phyloP scores from a whole-genome alignment of 1,140 invertebrate species.

The Drosophila pruinosa region DNA sequence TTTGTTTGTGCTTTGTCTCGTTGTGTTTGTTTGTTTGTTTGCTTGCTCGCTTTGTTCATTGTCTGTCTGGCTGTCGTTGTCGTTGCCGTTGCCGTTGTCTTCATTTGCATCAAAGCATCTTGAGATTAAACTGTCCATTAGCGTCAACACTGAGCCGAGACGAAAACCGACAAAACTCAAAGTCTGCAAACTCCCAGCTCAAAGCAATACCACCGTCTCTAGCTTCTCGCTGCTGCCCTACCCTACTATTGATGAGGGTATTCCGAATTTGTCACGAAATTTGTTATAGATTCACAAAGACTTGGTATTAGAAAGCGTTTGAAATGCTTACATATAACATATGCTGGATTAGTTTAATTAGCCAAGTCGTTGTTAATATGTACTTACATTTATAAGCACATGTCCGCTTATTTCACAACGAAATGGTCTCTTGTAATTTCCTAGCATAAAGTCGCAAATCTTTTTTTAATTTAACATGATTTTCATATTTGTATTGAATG shows the following conservation, averaged over 20 bases:
- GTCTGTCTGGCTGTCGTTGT: conserved; percentile 1
- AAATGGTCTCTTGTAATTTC: too few relatives aligned
- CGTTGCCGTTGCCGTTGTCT: conserved; percentile 44
- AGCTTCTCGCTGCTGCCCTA: neutral
- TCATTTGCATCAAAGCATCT: conserved; percentile 68
- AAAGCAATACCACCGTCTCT: neutral
- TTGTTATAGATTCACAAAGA: neutral
- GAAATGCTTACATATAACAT: neutral
- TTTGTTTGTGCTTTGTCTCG: conserved; percentile 54
- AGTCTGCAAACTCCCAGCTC: neutral
- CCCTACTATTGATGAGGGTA: neutral
- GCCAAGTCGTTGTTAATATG: neutral
- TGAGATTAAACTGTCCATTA: conserved; percentile 79
- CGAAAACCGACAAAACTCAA: conserved; percentile 39
- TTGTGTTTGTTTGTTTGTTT: conserved; percentile 28
- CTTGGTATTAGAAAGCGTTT: neutral
- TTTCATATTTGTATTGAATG: too few relatives aligned
- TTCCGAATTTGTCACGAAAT: neutral
- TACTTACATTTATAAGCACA: too few relatives aligned
- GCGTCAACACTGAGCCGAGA: conserved; percentile 55
- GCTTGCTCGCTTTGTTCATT: conserved; percentile 7
- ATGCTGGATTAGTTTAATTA: neutral
- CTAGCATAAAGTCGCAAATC: too few relatives aligned
- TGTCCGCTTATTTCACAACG: too few relatives aligned
- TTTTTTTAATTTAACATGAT: too few relatives aligned